Evolutionary conservation across 2,888 invertebrate genomes (phyloP), one percentile per base, ranked within the genome.

Genomic region (Agrochola macilenta): DNA sequence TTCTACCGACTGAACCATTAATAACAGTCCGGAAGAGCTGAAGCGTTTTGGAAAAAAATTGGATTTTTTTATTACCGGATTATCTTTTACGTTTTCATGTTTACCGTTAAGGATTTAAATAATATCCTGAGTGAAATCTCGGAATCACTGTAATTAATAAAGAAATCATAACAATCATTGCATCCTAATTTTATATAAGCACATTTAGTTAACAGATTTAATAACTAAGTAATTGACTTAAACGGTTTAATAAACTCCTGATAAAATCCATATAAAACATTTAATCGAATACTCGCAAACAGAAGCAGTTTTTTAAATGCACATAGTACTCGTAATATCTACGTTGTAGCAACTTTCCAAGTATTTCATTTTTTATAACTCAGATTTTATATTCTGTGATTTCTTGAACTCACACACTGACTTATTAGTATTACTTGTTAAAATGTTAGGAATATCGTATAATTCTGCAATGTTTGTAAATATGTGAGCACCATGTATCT

Each of bases 1-100:
- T 72, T 70, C 23, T 30, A 30, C 52, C 17, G 26, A 35, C 30
- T 35, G 49, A 26, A 57, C 63, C 14, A 60, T 74, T 64, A 83
- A 71, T 74, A 69, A 69, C 63, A 46, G 35, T 30, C n/a, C 5
- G 57, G 23, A 52, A 12, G 35, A 57, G n/a, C 14, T 49, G 39
- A 69, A 63, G 20, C 14, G 14, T 68, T 78, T 46, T 20, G 0
- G 23, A 43, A 14, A 68, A 39, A 23, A 49, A 66, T 35, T 3
- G 39, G 14, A 23, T 61, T 64, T 69, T 60, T 30, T 64, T 12
- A 23, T 70, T 12, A 8, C 1, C 2, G 23, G 17, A 54, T 35
- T 43, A 39, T 49, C 14, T 46, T 35, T 20, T 11, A n/a, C 30
- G 11, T 39, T 46, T 58, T 26, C 14, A n/a, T 4, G 5, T 2